phyloP scores from a whole-genome alignment of 1,140 invertebrate species.

The Arctopsyche grandis region DNA sequence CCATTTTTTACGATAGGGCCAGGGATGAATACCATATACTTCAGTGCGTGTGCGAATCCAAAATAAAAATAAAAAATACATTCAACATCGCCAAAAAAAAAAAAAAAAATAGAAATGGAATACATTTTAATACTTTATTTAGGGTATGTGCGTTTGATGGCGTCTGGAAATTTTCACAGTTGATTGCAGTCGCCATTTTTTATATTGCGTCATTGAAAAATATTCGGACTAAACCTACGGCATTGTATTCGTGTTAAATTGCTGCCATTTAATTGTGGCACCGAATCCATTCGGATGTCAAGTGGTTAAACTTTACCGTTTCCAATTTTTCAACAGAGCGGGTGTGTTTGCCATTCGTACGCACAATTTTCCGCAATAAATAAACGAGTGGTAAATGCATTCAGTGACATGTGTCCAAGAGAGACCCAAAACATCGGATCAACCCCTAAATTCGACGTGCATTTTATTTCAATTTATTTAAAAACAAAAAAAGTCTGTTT shows the following conservation, averaged over 20 bases:
- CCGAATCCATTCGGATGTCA: conserved; percentile 35
- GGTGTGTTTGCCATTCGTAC: conserved; percentile 10
- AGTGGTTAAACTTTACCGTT: conserved; percentile 44
- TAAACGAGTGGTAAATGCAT: conserved; percentile 30
- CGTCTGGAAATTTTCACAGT: neutral
- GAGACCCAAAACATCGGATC: neutral
- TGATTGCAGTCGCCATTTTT: neutral
- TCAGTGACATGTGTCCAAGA: conserved; percentile 3
- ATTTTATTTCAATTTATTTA: too few relatives aligned
- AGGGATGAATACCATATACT: conserved; percentile 30
- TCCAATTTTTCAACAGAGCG: conserved; percentile 50
- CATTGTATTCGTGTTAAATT: conserved; percentile 17
- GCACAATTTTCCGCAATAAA: conserved; percentile 48
- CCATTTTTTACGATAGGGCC: conserved; percentile 43
- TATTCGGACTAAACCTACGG: neutral
- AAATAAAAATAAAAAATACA: conserved; percentile 12
- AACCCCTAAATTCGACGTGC: too few relatives aligned
- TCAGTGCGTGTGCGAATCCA: conserved; percentile 7
- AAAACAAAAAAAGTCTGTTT: too few relatives aligned
- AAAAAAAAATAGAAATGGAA: conserved; percentile 32
- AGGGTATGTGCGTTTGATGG: neutral
- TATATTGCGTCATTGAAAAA: neutral
- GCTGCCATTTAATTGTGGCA: conserved; percentile 31
- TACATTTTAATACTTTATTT: conserved; percentile 41
- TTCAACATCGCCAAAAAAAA: neutral